Percentiles rank a stretch among this genome's conserved stretches.
Conservation (phyloP, 2,888 invertebrate species). For the Laothoe populi region DNA sequence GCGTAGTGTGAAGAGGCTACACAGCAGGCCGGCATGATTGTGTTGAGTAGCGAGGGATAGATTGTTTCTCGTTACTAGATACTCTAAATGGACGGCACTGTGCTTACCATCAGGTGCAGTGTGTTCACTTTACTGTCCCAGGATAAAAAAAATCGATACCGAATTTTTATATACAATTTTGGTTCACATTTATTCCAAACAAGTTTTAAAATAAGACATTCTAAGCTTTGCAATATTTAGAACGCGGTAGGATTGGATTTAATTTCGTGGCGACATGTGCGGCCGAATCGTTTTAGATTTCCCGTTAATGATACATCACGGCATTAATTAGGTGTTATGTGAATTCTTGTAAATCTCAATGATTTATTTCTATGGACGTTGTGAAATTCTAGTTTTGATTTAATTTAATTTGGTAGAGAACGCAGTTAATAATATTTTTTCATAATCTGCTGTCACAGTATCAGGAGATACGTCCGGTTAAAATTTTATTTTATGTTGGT, state of each 20-base stretch:
- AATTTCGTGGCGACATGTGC: conserved; percentile 44
- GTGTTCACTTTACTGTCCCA: too few species aligned
- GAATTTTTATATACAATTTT: not conserved
- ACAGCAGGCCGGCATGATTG: too few species aligned
- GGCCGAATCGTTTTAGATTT: conserved; percentile 34
- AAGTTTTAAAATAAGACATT: not conserved
- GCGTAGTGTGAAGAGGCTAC: too few species aligned
- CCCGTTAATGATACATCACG: conserved; percentile 23
- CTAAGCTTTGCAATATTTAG: conserved; percentile 32
- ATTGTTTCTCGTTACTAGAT: too few species aligned
- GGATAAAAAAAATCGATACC: too few species aligned
- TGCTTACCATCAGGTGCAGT: too few species aligned
- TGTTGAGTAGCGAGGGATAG: too few species aligned
- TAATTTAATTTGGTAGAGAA: conserved; percentile 1
- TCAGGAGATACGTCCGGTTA: not conserved
- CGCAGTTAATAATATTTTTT: not conserved
- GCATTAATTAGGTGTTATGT: conserved; percentile 25
- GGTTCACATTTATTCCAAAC: not conserved
- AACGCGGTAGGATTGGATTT: conserved; percentile 31
- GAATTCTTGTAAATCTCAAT: conserved; percentile 17
- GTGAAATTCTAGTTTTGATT: not conserved
- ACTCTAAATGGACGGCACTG: too few species aligned
- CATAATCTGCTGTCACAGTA: not conserved
- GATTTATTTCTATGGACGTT: conserved; percentile 7
- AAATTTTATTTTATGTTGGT: not conserved